phyloP scores from a whole-genome alignment of 2,888 invertebrate species.

The Agrochola macilenta region DNA sequence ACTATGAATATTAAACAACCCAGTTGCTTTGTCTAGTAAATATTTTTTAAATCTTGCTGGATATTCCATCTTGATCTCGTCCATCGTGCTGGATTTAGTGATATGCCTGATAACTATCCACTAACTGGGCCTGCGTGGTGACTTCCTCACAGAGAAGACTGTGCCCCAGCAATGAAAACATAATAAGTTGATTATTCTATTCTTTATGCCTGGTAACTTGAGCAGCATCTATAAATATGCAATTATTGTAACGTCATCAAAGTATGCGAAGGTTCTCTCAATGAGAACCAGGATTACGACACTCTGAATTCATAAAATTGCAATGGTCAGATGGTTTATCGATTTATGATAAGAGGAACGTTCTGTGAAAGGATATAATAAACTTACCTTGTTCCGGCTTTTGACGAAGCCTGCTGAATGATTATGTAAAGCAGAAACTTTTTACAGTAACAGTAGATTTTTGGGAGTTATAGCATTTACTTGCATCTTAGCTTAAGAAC shows the following conservation, averaged over 20 bases:
- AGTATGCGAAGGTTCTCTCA: slow-evolving; percentile 36
- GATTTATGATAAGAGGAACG: slow-evolving; percentile 21
- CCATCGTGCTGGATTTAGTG: neutral
- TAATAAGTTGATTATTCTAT: neutral
- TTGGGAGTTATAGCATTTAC: neutral
- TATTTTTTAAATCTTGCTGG: too few relatives aligned
- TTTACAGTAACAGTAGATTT: neutral
- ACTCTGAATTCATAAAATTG: slow-evolving; percentile 28
- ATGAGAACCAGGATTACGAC: slow-evolving; percentile 38
- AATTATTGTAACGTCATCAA: slow-evolving; percentile 40
- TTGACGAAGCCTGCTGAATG: slow-evolving; percentile 20
- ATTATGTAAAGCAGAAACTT: slow-evolving; percentile 30
- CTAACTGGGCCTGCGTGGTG: neutral
- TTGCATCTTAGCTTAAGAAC: too few relatives aligned
- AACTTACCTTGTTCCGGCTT: slow-evolving; percentile 31
- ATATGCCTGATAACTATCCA: neutral
- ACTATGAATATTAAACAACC: too few relatives aligned
- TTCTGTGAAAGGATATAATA: slow-evolving; percentile 47
- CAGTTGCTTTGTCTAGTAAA: neutral
- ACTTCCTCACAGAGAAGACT: neutral
- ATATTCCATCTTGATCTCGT: neutral
- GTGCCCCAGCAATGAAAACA: neutral
- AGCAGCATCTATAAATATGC: slow-evolving; percentile 13
- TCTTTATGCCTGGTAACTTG: neutral
- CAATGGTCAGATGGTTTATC: slow-evolving; percentile 18